These are phyloP conservation scores for Zapus hudsonius DNA, from an alignment of 2,113 vertebrate genomes.

Conservation along the genomic window DNA sequence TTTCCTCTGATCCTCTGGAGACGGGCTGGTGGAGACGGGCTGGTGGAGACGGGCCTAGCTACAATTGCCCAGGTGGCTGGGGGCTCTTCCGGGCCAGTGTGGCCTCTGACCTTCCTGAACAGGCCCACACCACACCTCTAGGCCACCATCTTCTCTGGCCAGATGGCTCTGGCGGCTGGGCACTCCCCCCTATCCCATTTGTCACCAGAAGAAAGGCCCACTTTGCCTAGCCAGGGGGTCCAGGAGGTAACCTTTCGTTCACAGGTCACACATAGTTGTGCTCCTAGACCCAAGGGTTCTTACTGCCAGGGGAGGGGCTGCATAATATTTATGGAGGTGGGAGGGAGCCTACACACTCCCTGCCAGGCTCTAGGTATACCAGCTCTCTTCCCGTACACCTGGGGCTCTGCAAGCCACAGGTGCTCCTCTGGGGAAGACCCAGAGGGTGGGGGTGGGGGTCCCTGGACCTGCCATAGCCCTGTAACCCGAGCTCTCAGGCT, in stretches of 20 bases:
- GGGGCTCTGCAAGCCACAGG: not conserved
- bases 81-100: not conserved
- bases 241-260: not conserved
- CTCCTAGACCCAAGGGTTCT: not conserved
- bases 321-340: not conserved
- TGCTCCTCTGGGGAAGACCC: no score
- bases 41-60: not conserved
- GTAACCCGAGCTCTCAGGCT: not conserved
- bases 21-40: not conserved
- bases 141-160: not conserved
- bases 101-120: not conserved
- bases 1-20: not conserved
- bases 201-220: not conserved
- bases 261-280: not conserved
- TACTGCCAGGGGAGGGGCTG: no score
- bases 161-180: not conserved
- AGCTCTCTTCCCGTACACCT: fast-evolving
- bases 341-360: not conserved
- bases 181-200: not conserved
- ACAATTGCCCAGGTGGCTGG: not conserved
- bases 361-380: fast-evolving
- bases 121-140: not conserved
- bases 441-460: not conserved
- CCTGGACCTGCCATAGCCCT: not conserved
- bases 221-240: not conserved